These are phyloP conservation scores for Argyrosomus japonicus DNA, from an alignment of 2,113 vertebrate species.

Conservation along the genomic window DNA sequence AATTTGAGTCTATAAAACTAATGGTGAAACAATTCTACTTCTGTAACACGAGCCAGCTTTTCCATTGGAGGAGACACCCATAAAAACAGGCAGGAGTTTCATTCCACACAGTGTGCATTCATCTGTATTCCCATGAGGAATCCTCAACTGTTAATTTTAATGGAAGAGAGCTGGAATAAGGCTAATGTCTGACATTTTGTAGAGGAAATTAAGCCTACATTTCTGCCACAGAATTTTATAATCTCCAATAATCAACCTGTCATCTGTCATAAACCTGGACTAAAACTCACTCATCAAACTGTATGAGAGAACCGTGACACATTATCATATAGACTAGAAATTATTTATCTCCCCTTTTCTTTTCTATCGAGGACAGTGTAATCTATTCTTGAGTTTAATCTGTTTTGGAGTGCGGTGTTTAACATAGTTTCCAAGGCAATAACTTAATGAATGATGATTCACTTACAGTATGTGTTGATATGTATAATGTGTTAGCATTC, in stretches of 20 bases:
- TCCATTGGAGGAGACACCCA: slow-evolving; percentile 52
- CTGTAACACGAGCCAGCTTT: slow-evolving; percentile 60
- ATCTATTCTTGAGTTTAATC: slow-evolving; percentile 20
- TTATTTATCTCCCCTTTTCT: background rate
- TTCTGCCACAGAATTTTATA: slow-evolving; percentile 39
- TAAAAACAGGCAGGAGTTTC: slow-evolving; percentile 53
- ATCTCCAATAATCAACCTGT: slow-evolving; percentile 54
- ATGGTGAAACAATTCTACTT: slow-evolving; percentile 65
- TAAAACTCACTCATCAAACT: slow-evolving; percentile 35
- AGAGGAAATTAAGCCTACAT: slow-evolving; percentile 26
- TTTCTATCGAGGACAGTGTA: background rate
- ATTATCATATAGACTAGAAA: slow-evolving; percentile 22
- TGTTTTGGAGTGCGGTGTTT: slow-evolving; percentile 26
- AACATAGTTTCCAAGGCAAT: slow-evolving; percentile 40
- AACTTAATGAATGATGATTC: slow-evolving; percentile 42
- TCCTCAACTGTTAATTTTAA: slow-evolving; percentile 55
- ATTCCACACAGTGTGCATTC: slow-evolving; percentile 54
- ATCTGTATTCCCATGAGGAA: slow-evolving; percentile 45
- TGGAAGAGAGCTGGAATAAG: slow-evolving; percentile 38
- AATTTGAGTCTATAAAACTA: slow-evolving; percentile 67
- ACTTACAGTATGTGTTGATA: slow-evolving; percentile 34
- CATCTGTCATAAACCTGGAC: slow-evolving; percentile 39
- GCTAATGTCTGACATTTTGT: slow-evolving; percentile 38
- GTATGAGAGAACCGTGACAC: slow-evolving; percentile 7
- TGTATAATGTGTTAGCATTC: slow-evolving; percentile 37